Evolutionary conservation across 2,888 invertebrate genomes (phyloP).

Genomic region (Xestoiulus laeticollis): DNA sequence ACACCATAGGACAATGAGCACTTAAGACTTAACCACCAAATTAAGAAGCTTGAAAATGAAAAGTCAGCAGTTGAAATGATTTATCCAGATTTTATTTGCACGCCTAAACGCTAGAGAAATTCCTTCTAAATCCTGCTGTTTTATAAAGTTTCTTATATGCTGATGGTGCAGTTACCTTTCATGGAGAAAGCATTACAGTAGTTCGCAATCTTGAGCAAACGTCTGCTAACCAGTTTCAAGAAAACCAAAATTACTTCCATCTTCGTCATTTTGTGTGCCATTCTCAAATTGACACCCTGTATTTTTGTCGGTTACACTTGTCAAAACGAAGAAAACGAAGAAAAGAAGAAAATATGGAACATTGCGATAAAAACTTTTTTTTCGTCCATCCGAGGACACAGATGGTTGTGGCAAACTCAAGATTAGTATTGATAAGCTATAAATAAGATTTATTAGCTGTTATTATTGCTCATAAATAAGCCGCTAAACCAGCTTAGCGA

Average conservation of each 20-base stretch:
- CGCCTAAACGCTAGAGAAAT: not conserved
- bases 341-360: constrained; percentile 5
- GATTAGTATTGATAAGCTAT: constrained; percentile 32
- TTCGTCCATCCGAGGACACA: not conserved
- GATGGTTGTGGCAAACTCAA: not conserved
- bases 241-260: no score
- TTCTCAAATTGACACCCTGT: no score
- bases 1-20: not conserved
- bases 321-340: not conserved
- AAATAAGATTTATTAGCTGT: constrained; percentile 38
- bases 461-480: constrained; percentile 40
- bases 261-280: not conserved
- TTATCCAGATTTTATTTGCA: not conserved
- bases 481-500: constrained; percentile 7
- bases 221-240: no score
- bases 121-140: not conserved
- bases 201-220: no score
- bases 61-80: not conserved
- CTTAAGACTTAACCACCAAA: constrained; percentile 23
- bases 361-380: constrained; percentile 20
- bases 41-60: not conserved
- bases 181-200: no score
- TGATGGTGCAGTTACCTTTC: no score
- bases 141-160: not conserved
- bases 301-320: not conserved